These are phyloP conservation scores for Thelaira solivaga DNA, from an alignment of 2,888 invertebrate genomes.

Conservation along the genomic window DNA sequence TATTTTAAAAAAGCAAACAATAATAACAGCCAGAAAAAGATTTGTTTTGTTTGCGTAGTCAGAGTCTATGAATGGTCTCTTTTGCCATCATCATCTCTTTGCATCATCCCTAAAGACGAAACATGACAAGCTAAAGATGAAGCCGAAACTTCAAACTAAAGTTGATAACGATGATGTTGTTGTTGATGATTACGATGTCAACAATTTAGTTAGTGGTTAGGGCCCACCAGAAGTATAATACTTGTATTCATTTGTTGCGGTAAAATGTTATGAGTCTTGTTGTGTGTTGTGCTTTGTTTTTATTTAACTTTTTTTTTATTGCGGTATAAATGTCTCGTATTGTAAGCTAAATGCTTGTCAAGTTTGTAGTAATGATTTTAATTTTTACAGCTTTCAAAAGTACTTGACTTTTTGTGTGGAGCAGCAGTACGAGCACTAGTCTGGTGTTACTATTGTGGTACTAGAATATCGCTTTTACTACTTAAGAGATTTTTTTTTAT, in stretches of 20 bases:
- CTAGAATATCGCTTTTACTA: background rate
- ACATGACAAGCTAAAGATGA: constrained; percentile 16
- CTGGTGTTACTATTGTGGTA: background rate
- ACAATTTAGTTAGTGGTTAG: background rate
- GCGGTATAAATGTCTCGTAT: constrained; percentile 30
- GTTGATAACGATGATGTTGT: no score
- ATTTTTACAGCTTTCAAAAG: constrained; percentile 55
- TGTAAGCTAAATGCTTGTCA: constrained; percentile 52
- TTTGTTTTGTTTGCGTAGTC: constrained; percentile 20
- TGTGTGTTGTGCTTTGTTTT: no score
- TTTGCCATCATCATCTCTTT: constrained; percentile 3
- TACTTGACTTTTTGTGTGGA: constrained; percentile 39
- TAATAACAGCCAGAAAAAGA: background rate
- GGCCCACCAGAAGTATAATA: background rate
- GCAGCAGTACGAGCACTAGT: no score
- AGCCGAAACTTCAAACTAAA: no score
- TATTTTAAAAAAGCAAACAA: constrained; percentile 25
- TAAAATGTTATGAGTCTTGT: background rate
- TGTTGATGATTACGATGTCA: background rate
- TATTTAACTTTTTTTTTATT: no score
- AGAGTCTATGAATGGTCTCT: constrained; percentile 3
- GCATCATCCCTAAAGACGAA: constrained; percentile 6
- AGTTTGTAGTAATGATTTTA: constrained; percentile 50
- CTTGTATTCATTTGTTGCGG: background rate
- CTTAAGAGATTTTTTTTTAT: constrained; percentile 1